Base-by-base conservation (phyloP, 2,797 vertebrate genomes). In the Esox lucius region DNA sequence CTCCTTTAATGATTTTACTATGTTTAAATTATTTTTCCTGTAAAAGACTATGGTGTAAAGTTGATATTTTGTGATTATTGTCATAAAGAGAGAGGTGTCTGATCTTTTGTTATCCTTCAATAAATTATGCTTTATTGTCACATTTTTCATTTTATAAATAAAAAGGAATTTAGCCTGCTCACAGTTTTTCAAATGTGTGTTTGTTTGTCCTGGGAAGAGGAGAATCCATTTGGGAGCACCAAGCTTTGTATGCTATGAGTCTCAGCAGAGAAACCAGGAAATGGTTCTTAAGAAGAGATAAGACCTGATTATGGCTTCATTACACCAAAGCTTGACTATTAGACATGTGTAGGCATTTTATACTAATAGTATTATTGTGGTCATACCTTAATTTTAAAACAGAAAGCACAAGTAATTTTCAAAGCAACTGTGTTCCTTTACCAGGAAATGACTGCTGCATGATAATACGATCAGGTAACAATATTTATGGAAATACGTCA, bases 21-120 rank as follows among this genome's bases (percentile, higher is more conserved):
- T 31, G 26, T 59, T 89, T 96, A 96, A 97, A 92, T 96, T 96
- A 96, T 96, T 96, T 95, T 94, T 94, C 92, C 95, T 95, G 89
- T 94, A 88, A 94, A 94, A 95, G 93, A 95, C 91, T 91, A 81
- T 90, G 83, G 85, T 90, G 82, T 90, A 73, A 87, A 78, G 84
- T 72, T 70, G 73, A 68, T 77, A 71, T 84, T 86, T 80, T 72
- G 35, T 73, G 17, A 53, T 39, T 70, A 19, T 68, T 78, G 71
- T 80, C 67, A 75, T 78, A 72, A 84, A 87, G 69, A 62, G 71
- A 82, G 75, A 81, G 74, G 61, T 77, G 24, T 71, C 49, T 76
- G 65, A 72, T 76, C 65, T 81, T 49, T 84, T 48, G 71, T 3
- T 79, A 78, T 56, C 72, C 65, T 70, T 72, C 22, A 1, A 61